Evolutionary conservation across 2,888 invertebrate species (phyloP).

Genomic region (Bruchidius siliquastri): DNA sequence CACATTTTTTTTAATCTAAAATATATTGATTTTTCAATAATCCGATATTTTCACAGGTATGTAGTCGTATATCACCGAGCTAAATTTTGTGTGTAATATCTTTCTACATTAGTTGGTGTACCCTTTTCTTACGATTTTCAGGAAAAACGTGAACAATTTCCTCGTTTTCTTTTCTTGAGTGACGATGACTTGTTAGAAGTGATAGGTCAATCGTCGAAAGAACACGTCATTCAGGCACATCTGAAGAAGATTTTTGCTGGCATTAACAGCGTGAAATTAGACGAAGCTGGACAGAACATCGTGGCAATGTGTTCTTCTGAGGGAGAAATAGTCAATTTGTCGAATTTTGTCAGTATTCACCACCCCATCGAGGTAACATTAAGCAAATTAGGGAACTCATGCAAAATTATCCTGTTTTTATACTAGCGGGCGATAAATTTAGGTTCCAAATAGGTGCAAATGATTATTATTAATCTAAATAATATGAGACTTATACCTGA

Average conservation of each 20-base stretch:
- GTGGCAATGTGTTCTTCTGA: slow-evolving; percentile 69
- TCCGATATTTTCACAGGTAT: too few relatives aligned
- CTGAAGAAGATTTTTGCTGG: slow-evolving; percentile 95
- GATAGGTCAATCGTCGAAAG: slow-evolving; percentile 87
- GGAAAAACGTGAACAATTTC: slow-evolving; percentile 92
- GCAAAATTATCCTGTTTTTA: too few relatives aligned
- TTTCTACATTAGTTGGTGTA: too few relatives aligned
- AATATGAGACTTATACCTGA: too few relatives aligned
- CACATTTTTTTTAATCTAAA: too few relatives aligned
- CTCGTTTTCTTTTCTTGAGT: slow-evolving; percentile 93
- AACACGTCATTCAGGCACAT: slow-evolving; percentile 86
- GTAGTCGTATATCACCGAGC: too few relatives aligned
- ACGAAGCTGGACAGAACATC: slow-evolving; percentile 47
- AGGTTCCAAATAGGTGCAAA: too few relatives aligned
- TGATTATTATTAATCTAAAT: too few relatives aligned
- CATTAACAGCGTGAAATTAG: slow-evolving; percentile 70
- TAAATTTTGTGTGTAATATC: too few relatives aligned
- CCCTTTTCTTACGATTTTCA: slow-evolving; percentile 40
- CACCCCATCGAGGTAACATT: slow-evolving; percentile 68
- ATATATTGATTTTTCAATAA: too few relatives aligned
- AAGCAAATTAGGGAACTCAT: background rate
- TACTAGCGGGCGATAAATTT: too few relatives aligned
- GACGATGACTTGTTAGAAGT: slow-evolving; percentile 97
- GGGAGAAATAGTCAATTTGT: slow-evolving; percentile 68
- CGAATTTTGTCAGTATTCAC: slow-evolving; percentile 64